phyloP scores from a whole-genome alignment of 2,888 invertebrate species.

The Ectemnius cavifrons region DNA sequence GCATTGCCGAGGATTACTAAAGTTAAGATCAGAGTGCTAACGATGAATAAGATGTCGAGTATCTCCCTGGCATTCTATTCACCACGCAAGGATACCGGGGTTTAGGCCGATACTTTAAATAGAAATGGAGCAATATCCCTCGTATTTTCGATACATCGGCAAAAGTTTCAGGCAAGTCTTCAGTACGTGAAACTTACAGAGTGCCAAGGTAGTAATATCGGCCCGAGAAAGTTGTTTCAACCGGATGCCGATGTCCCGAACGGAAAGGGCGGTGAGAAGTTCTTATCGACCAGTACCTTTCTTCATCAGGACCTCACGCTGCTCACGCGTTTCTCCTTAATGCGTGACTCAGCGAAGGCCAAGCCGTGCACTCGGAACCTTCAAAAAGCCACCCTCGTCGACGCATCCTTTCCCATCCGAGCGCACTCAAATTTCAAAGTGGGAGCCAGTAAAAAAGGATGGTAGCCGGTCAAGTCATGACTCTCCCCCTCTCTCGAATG shows the following conservation, averaged over 20 bases:
- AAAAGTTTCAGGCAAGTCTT: no score
- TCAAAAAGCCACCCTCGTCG: constrained; percentile 39
- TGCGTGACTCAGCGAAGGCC: constrained; percentile 69
- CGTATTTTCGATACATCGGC: no score
- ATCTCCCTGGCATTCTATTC: constrained; percentile 33
- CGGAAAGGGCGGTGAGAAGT: constrained; percentile 9
- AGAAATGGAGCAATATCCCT: no score
- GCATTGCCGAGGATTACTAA: constrained; percentile 32
- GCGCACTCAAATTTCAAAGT: constrained; percentile 1
- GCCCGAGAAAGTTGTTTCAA: not conserved
- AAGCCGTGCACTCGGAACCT: constrained; percentile 36
- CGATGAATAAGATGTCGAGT: constrained; percentile 35
- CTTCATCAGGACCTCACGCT: constrained; percentile 45
- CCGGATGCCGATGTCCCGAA: not conserved
- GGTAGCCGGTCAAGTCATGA: not conserved
- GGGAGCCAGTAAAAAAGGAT: no score
- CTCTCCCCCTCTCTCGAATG: constrained; percentile 14
- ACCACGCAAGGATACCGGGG: constrained; percentile 25
- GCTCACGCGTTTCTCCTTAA: constrained; percentile 50
- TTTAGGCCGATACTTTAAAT: constrained; percentile 13
- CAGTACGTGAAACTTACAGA: no score
- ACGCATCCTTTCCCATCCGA: constrained; percentile 17
- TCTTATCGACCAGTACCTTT: constrained; percentile 27
- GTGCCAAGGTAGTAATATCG: no score
- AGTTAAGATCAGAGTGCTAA: constrained; percentile 33